A percentile compares a stretch with the other conserved stretches of the same genome.
These are phyloP conservation scores for Drosophila lowei DNA, from an alignment of 1,140 invertebrate species.

Conservation along the genomic window DNA sequence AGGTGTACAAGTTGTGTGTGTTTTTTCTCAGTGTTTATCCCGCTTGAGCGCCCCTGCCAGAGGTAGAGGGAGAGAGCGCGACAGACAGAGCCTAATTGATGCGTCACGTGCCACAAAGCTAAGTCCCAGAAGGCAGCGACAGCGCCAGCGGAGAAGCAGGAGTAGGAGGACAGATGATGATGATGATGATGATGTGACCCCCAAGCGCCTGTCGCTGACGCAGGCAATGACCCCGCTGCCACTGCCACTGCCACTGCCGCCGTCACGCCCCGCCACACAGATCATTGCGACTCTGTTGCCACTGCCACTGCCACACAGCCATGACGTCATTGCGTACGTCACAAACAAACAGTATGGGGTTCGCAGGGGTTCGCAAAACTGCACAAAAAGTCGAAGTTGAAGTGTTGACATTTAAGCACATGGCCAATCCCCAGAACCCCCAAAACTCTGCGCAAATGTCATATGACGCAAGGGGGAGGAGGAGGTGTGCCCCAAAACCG, in stretches of 20 bases:
- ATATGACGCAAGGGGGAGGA: slow-evolving; percentile 9
- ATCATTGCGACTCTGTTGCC: slow-evolving; percentile 42
- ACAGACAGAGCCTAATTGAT: slow-evolving; percentile 29
- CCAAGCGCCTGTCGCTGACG: slow-evolving; percentile 50
- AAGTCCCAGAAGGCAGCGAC: slow-evolving; percentile 5
- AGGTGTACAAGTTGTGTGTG: not conserved
- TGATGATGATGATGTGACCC: not conserved
- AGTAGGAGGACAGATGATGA: not conserved
- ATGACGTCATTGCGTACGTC: slow-evolving; percentile 40
- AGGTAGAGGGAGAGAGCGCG: too few relatives aligned
- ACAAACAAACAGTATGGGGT: slow-evolving; percentile 9
- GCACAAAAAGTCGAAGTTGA: slow-evolving; percentile 78
- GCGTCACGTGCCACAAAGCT: slow-evolving; percentile 44
- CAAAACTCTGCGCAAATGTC: slow-evolving; percentile 55
- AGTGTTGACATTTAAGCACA: slow-evolving; percentile 77
- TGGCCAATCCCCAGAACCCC: slow-evolving; percentile 11
- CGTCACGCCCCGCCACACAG: slow-evolving; percentile 39
- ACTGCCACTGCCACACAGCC: slow-evolving; percentile 30
- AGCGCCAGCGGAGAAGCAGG: not conserved
- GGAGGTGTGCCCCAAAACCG: not conserved
- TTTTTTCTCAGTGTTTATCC: slow-evolving; percentile 2
- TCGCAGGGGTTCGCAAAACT: slow-evolving; percentile 5
- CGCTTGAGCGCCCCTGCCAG: not conserved
- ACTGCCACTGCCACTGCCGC: slow-evolving; percentile 29
- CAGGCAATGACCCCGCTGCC: slow-evolving; percentile 59